Conservation (phyloP, 1,140 invertebrate genomes). For the Scaptomyza montana region DNA sequence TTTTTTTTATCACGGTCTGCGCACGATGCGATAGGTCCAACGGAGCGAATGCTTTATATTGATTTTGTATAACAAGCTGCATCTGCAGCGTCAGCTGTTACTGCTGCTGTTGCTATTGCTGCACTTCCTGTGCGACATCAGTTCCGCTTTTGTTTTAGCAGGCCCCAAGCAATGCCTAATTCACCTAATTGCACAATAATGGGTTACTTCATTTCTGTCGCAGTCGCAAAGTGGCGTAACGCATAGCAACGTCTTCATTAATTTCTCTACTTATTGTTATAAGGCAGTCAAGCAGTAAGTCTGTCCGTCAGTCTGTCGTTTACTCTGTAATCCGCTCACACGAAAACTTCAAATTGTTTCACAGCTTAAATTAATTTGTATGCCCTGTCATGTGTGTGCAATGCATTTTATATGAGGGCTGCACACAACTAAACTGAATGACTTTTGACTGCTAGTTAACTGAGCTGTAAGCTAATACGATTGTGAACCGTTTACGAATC, state of each 20-base stretch:
- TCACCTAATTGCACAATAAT: slow-evolving; percentile 78
- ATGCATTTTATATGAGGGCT: slow-evolving; percentile 34
- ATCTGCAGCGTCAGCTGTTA: slow-evolving; percentile 14
- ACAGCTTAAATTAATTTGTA: slow-evolving; percentile 75
- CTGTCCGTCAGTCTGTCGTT: slow-evolving; percentile 26
- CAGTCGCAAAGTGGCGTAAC: slow-evolving; percentile 20
- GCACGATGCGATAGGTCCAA: slow-evolving; percentile 49
- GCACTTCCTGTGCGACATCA: slow-evolving; percentile 62
- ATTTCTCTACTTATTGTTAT: slow-evolving; percentile 74
- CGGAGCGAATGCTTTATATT: slow-evolving; percentile 70
- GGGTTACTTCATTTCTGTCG: background rate
- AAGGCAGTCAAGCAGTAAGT: slow-evolving; percentile 39
- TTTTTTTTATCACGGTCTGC: slow-evolving; percentile 48
- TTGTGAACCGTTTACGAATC: background rate
- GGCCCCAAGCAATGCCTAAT: slow-evolving; percentile 38
- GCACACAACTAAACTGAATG: background rate
- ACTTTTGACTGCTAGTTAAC: background rate
- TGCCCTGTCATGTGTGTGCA: slow-evolving; percentile 22
- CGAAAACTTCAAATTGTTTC: slow-evolving; percentile 74
- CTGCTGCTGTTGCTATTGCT: slow-evolving; percentile 34
- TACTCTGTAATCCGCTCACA: slow-evolving; percentile 30
- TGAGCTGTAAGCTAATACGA: background rate
- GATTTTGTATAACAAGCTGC: slow-evolving; percentile 69
- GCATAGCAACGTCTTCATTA: slow-evolving; percentile 57
- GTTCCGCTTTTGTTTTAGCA: slow-evolving; percentile 62